Base-by-base conservation (phyloP, 2,113 vertebrate species). In the Myotis yumanensis region DNA sequence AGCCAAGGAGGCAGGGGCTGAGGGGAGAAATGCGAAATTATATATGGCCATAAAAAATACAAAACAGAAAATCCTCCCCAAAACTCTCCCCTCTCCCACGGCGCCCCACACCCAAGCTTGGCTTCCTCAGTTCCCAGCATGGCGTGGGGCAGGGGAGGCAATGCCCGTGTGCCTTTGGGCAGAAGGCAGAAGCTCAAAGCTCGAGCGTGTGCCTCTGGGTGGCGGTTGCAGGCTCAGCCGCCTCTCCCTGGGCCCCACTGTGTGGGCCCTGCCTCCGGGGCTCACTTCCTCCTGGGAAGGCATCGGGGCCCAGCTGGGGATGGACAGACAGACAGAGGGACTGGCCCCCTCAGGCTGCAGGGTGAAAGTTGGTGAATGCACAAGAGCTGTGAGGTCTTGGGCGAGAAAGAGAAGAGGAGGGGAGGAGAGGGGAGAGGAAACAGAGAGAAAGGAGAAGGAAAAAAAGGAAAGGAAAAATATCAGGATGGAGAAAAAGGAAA, bases 11-110 rank as follows among this genome's bases (percentile, higher is more conserved):
- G 99, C 98, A 98, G 99, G 99, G 99, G 99, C 98, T 98, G 98
- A 99, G 99, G 99, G 99, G 99, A 99, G 99, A 99, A 99, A 99
- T 98, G 98, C 98, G 98, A 99, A 99, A 99, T 99, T 99, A 99
- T 99, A 99, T 98, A 99, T 98, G 98, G 95, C 96, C 98, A 99
- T 97, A 97, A 97, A 11, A 0, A 95, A 98, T 97, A 79, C 94
- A 97, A 95, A 97, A 95, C 89, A 97, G 95, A 97, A 97, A 97
- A 94, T 94, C 95, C 81, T 95, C 96, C 97, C 95, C 95, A 96
- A 97, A 97, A 97, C 79, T 52, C 92, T 23, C 68, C 52, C 54
- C 54, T 85, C 89, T 11, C 91, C 59, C 18, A 0, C 37, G 23
- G 57, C 66, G 10, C 90, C 95, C 95, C 75, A 25, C 86, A 96